Base-by-base conservation (phyloP, 2,113 vertebrate genomes). In the Telmatochromis brachygnathus region DNA sequence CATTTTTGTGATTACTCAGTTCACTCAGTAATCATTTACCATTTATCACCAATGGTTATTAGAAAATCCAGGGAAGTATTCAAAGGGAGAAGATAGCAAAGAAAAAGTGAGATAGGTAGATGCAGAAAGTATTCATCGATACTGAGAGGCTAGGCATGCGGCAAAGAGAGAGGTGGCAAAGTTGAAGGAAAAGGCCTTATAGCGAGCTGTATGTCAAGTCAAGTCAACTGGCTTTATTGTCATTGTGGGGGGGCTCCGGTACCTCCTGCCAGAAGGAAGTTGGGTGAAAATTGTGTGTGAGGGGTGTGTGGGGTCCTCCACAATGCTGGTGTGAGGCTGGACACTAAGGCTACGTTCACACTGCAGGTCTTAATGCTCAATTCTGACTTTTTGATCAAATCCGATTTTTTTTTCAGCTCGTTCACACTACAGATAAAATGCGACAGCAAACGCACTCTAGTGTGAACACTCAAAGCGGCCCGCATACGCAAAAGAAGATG, bases 401-500 rank as follows among this genome's bases (percentile, higher is more conserved):
- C 12, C 1, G 3, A 13, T 42, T 13, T 42, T 42, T 42, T 42
- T 42, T 3, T 42, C 39, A 0, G 39, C 3, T 42, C 12, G 5
- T 42, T 42, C 39, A 42, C 12, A 42, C 39, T 42, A 42, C 39
- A 42, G 5, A 42, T 42, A 42, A 42, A 42, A 42, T 6, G 39
- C 3, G 12, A 42, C 39, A 42, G 39, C 39, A 42, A 42, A 42
- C 12, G 3, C 12, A 0, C 39, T 42, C 39, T 42, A 42, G 5
- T 42, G 39, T 42, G 3, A 42, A 42, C 12, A 0, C 12, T 42
- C 39, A 13, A 42, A 42, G 39, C 5, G 5, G 12, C 12, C 11
- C 39, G 2, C 39, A 42, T 42, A 0, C 39, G 2, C 39, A 42
- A 13, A 42, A 42, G 12, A 42, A 42, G 3, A 42, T 1, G 11